phyloP scores from a whole-genome alignment of 2,113 vertebrate species.

The Glaucomys volans region DNA sequence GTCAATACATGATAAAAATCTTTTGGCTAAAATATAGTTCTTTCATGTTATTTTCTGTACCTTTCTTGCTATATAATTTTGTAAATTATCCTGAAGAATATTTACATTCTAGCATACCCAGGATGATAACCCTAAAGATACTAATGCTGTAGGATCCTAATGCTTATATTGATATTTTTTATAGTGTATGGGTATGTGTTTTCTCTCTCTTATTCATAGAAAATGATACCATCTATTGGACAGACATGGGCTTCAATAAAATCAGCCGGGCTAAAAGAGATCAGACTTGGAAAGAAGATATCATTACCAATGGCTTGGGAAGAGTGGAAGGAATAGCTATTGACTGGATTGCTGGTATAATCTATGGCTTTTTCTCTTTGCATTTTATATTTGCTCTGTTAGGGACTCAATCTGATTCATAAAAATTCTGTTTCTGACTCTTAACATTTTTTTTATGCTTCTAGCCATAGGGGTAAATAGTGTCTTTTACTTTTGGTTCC shows the following conservation, averaged over 20 bases:
- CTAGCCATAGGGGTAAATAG: conserved; percentile 29
- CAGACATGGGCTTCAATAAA: conserved; percentile 98
- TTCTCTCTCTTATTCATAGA: conserved; percentile 84
- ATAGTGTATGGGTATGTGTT: not conserved
- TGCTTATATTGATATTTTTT: not conserved
- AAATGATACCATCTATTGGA: conserved; percentile 99
- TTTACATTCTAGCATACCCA: not conserved
- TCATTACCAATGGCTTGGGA: conserved; percentile 96
- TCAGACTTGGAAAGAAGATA: conserved; percentile 98
- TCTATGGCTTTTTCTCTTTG: conserved; percentile 39
- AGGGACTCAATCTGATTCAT: not conserved
- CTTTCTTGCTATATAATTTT: not conserved
- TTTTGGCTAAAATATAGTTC: not conserved
- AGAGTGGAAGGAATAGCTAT: conserved; percentile 97
- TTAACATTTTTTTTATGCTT: not conserved
- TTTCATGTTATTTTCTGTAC: conserved; percentile 1
- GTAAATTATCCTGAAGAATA: conserved; percentile 20
- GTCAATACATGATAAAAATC: not conserved
- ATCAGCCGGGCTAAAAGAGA: conserved; percentile 97
- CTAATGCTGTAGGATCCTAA: not conserved
- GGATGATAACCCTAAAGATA: not conserved
- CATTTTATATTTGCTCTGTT: not conserved
- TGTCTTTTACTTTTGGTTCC: conserved; percentile 49
- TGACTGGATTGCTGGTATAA: conserved; percentile 97
- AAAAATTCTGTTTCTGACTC: not conserved